phyloP scores from a whole-genome alignment of 2,113 vertebrate genomes.

The Oreotrochilus melanogaster region DNA sequence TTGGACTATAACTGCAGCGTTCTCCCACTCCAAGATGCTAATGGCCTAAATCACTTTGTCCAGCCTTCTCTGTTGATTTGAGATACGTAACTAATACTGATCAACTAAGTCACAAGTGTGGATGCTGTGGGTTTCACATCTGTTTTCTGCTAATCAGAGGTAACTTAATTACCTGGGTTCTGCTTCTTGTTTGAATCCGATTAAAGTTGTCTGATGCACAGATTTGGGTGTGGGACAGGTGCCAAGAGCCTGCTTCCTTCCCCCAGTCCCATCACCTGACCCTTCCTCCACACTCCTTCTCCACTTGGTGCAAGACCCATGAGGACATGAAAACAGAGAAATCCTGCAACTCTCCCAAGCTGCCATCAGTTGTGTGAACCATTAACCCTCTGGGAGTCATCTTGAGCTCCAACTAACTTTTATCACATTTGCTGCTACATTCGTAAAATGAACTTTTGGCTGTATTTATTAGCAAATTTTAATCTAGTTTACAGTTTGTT shows the following conservation, averaged over 20 bases:
- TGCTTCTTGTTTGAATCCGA: slow-evolving; percentile 68
- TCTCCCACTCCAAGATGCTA: slow-evolving; percentile 55
- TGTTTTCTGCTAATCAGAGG: slow-evolving; percentile 78
- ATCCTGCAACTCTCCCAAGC: slow-evolving; percentile 76
- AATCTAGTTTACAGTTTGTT: slow-evolving; percentile 73
- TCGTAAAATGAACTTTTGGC: slow-evolving; percentile 75
- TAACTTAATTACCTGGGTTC: slow-evolving; percentile 66
- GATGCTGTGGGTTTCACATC: slow-evolving; percentile 86
- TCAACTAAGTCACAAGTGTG: slow-evolving; percentile 40
- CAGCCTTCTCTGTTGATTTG: slow-evolving; percentile 30
- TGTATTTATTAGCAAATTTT: slow-evolving; percentile 78
- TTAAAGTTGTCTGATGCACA: slow-evolving; percentile 72
- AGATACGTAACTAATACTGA: slow-evolving; percentile 3
- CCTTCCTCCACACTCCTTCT: slow-evolving; percentile 67
- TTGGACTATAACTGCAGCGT: slow-evolving; percentile 26
- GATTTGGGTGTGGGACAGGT: slow-evolving; percentile 59
- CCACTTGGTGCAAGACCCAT: slow-evolving; percentile 76
- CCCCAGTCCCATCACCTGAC: slow-evolving; percentile 44
- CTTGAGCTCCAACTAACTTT: slow-evolving; percentile 68
- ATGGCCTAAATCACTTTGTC: slow-evolving; percentile 58
- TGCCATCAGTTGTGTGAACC: slow-evolving; percentile 74
- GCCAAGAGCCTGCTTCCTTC: slow-evolving; percentile 52
- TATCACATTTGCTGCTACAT: slow-evolving; percentile 82
- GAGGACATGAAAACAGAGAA: slow-evolving; percentile 74
- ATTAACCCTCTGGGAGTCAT: slow-evolving; percentile 71